These are phyloP conservation scores for Sphaerophoria taeniata DNA, from an alignment of 2,888 invertebrate species.

Conservation along the genomic window DNA sequence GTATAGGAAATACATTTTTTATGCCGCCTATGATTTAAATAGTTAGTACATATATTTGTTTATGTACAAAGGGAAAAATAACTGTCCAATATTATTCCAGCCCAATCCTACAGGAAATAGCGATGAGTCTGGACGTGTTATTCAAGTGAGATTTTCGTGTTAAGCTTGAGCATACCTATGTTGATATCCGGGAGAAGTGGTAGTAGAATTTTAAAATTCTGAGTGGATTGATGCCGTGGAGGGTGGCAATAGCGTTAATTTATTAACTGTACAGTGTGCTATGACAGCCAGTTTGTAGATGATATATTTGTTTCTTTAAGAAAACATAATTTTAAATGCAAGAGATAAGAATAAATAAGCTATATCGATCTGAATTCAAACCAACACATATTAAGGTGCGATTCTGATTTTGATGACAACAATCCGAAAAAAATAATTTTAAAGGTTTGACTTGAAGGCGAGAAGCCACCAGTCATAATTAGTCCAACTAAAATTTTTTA, in stretches of 20 bases:
- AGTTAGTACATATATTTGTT: too few relatives aligned
- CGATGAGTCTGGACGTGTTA: slow-evolving; percentile 22
- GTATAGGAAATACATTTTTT: slow-evolving; percentile 32
- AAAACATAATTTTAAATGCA: too few relatives aligned
- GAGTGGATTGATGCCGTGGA: slow-evolving; percentile 40
- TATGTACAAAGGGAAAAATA: slow-evolving; percentile 12
- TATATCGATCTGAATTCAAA: too few relatives aligned
- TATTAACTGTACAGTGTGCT: slow-evolving; percentile 22
- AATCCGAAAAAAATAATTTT: too few relatives aligned
- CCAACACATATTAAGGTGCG: too few relatives aligned
- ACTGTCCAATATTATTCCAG: slow-evolving; percentile 18
- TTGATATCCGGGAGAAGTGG: slow-evolving; percentile 32
- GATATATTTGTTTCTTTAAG: too few relatives aligned
- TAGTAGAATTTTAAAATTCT: slow-evolving; percentile 41
- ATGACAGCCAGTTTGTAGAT: slow-evolving; percentile 13
- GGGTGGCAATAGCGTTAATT: slow-evolving; percentile 62
- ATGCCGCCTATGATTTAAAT: slow-evolving; percentile 19
- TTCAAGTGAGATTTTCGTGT: slow-evolving; percentile 17
- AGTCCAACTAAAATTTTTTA: too few relatives aligned
- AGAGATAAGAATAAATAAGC: too few relatives aligned
- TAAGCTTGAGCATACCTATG: slow-evolving; percentile 23
- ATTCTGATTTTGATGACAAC: too few relatives aligned
- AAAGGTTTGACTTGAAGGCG: too few relatives aligned
- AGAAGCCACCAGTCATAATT: too few relatives aligned
- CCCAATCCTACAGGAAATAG: slow-evolving; percentile 44